Evolutionary conservation across 2,888 invertebrate species (phyloP), one percentile per base, ranked within the genome.

Genomic region (Drosophila falleni): DNA sequence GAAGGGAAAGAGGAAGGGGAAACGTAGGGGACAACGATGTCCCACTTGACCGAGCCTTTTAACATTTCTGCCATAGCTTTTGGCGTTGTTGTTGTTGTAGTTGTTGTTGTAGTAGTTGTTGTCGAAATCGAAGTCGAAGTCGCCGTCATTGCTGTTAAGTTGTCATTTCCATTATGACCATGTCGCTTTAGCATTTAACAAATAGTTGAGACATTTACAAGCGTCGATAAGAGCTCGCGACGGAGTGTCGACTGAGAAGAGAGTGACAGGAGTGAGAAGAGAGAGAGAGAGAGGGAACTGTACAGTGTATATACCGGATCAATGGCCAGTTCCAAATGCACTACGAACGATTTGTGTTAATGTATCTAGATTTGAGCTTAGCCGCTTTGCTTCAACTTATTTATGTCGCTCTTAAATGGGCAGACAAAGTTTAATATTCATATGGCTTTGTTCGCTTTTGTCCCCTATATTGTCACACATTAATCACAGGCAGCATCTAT

Each of bases 161-260:
- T 90, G 90, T 90, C 90, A 90, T 88, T 91, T 90, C 90, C 90
- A 91, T 91, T 90, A 91, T 87, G 82, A 84, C 80, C 80, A 80
- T 88, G 90, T 90, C 91, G 90, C 86, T 89, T 91, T 87, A 90
- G 89, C 88, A 88, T 90, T 90, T 91, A 90, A 91, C 90, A 91
- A 91, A 90, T 91, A 90, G 90, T 90, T 91, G 91, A 90, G 91
- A 90, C 91, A 90, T 90, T 91, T 91, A 90, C 90, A 90, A 90
- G 90, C 72, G 59, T 46, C 79, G 90, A 91, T 90, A 90, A 90
- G 80, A 66, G 64, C 15, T 1, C 33, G 39, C 10, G 35, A 16
- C 67, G 33, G 15, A 11, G 26, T 15, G 33, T 16, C 9, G 29
- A 47, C n/a, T 41, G 26, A 3, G 23, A 23, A 23, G 23, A 4